Conservation (phyloP, 1,140 invertebrate genomes). For the Platorchestia sp. region DNA sequence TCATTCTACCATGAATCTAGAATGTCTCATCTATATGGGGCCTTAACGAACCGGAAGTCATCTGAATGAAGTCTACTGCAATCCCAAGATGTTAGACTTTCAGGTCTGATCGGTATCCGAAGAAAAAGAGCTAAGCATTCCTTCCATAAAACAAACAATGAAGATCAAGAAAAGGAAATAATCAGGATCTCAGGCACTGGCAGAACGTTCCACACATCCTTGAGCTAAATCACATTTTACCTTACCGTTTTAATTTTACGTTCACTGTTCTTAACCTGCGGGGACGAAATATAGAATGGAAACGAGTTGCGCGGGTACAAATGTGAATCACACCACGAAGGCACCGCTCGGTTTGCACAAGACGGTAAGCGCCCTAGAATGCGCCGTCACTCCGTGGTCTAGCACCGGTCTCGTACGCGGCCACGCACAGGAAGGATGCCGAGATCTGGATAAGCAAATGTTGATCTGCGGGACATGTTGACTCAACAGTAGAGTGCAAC, state of each 20-base stretch:
- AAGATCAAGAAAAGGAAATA: too few species aligned
- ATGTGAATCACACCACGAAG: neutral
- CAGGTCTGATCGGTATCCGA: neutral
- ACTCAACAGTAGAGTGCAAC: neutral
- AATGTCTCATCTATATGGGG: too few species aligned
- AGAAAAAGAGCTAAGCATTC: neutral
- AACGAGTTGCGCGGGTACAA: neutral
- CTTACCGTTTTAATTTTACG: too few species aligned
- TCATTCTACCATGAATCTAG: too few species aligned
- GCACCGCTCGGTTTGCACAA: neutral
- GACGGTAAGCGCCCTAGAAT: neutral
- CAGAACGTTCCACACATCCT: neutral
- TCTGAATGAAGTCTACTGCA: neutral
- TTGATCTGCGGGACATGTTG: slow-evolving; percentile 9
- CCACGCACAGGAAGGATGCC: neutral
- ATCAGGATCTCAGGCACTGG: neutral
- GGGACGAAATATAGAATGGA: neutral
- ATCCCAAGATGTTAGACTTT: neutral
- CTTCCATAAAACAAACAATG: neutral
- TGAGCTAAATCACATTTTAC: neutral
- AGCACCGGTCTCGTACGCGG: neutral
- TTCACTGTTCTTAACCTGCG: too few species aligned
- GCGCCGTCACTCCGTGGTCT: neutral
- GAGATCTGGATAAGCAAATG: neutral
- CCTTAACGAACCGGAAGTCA: neutral